Conservation (phyloP, 2,113 vertebrate species). For the Lynx canadensis region DNA sequence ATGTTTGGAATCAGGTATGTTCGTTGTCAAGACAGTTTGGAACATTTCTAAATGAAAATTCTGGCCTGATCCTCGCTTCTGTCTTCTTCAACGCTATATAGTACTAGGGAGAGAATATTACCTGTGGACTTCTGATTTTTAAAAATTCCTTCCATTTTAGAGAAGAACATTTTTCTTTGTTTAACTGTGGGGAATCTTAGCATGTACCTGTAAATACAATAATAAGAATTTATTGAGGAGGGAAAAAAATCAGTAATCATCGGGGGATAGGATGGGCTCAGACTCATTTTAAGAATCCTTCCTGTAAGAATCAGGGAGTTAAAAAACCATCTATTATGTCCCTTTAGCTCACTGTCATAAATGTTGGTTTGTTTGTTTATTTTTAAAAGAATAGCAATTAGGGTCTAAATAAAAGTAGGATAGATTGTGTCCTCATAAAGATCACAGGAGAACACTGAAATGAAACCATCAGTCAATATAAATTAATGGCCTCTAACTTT, state of each 20-base stretch:
- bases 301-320: not conserved
- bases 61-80: not conserved
- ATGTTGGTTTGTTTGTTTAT: not conserved
- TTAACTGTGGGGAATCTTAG: conserved; percentile 18
- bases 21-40: not conserved
- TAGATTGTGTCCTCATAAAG: not conserved
- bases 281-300: not conserved
- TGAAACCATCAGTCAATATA: not conserved
- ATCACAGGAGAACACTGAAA: not conserved
- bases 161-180: not conserved
- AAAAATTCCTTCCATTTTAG: not conserved
- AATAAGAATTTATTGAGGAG: not conserved
- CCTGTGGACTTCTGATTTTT: not conserved
- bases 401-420: not conserved
- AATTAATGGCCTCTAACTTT: conserved; percentile 41
- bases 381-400: conserved; percentile 32
- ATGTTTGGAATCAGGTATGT: conserved; percentile 93
- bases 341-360: not conserved
- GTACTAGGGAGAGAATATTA: conserved; percentile 2
- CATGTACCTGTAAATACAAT: not conserved
- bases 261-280: not conserved
- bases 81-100: not conserved
- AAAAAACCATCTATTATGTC: not conserved
- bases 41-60: not conserved
- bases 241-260: not conserved